A percentile compares a stretch with the other conserved stretches of the same genome.
Conservation (phyloP, 2,113 vertebrate genomes). For the Recurvirostra avosetta region DNA sequence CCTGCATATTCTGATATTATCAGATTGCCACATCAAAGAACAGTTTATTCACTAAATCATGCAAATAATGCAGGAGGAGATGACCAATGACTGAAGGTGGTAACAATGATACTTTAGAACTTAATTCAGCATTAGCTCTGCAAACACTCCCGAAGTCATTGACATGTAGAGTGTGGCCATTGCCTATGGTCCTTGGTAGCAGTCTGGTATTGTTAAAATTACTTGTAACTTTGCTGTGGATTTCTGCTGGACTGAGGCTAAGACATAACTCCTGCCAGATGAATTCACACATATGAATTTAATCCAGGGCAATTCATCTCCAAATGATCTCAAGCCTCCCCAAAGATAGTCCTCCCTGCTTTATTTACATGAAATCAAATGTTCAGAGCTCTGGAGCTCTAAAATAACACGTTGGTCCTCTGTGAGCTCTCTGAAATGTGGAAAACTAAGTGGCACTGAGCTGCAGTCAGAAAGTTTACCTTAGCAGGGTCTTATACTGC, state of each 20-base stretch:
- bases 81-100: background rate
- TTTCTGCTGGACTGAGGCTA: background rate
- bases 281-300: background rate
- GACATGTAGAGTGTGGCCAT: background rate
- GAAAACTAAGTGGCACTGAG: background rate
- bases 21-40: background rate
- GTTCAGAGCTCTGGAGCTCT: background rate
- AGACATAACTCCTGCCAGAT: background rate
- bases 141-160: background rate
- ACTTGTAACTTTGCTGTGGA: background rate
- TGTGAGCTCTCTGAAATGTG: background rate
- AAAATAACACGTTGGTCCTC: background rate
- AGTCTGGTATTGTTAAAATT: background rate
- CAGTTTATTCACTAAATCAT: background rate
- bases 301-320: background rate
- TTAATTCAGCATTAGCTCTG: background rate
- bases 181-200: background rate
- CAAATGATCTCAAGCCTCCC: background rate
- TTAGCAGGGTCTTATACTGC: background rate
- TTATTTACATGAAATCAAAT: background rate
- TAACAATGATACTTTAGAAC: background rate
- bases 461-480: background rate
- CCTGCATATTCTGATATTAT: background rate
- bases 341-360: background rate
- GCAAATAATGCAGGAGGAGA: background rate